Base-by-base conservation (phyloP, 2,113 vertebrate species). In the Mastomys coucha region DNA sequence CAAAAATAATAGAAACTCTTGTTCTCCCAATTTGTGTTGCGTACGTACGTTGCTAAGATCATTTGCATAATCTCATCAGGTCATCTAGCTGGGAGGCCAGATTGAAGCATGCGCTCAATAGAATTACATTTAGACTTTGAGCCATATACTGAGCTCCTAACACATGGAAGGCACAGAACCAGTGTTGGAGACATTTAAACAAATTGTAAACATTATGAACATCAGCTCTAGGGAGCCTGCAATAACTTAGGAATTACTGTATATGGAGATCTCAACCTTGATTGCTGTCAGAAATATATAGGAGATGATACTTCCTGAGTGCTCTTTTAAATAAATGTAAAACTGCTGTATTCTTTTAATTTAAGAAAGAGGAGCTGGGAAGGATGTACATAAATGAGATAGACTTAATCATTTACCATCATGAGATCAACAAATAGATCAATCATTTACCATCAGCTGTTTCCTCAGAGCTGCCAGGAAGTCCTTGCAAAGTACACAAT, bases 331-430 rank as follows among this genome's bases (percentile, higher is more conserved):
- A 91, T 93, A 87, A 17, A 86, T 93, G 95, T 94, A 95, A 91
- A 70, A 69, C 12, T 77, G 39, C 49, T 91, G 36, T 89, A 33
- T 36, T 89, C 53, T 77, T 69, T 56, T 67, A 4, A 39, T 80
- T 39, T 45, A 69, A 84, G 42, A 88, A 80, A 87, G 63, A 22
- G 8, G 20, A 77, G 31, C 31, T 88, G 86, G 91, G 88, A 93
- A 94, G 51, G 13, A 96, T 95, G 91, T 70, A 49, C 31, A 72
- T 45, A 81, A 93, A 77, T 88, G 65, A 96, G 77, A 93, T 78
- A 96, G 91, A 96, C n/a, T 96, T 73, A 91, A 88, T 93, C 94
- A 97, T 87, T 92, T 96, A 89, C 84, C 95, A 96, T 91, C 65
- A 91, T 90, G 65, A 97, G 87, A 94, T 88, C 86, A 96, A 96